Percentiles rank a stretch among this genome's conserved stretches.
Conservation (phyloP, 2,888 invertebrate genomes). For the Limnephilus lunatus region DNA sequence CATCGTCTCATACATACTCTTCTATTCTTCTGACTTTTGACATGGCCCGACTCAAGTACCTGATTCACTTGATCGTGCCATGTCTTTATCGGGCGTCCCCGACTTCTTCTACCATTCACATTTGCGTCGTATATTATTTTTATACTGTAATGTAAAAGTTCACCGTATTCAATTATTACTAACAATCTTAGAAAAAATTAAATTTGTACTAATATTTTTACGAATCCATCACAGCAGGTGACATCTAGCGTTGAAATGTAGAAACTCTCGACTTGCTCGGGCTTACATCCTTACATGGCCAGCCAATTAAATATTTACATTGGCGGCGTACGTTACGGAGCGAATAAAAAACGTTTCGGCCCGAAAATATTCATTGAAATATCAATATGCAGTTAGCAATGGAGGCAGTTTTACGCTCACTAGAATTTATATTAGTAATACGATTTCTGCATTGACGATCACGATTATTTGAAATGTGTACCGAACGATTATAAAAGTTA, state of each 20-base stretch:
- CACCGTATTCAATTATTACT: not conserved
- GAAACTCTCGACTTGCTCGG: not conserved
- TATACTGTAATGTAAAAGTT: too few relatives aligned
- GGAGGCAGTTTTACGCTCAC: not conserved
- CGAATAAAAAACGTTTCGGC: not conserved
- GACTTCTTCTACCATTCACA: too few relatives aligned
- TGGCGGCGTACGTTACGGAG: not conserved
- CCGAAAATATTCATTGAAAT: not conserved
- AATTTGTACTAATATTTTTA: not conserved
- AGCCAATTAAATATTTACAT: not conserved
- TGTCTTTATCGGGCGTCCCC: too few relatives aligned
- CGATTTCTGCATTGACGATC: not conserved
- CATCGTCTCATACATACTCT: too few relatives aligned
- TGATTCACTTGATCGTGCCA: too few relatives aligned
- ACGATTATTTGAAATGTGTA: not conserved
- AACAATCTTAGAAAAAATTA: not conserved
- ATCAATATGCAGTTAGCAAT: not conserved
- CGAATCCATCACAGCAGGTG: not conserved
- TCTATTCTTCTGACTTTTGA: too few relatives aligned
- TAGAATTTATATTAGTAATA: not conserved
- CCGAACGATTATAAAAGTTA: too few relatives aligned
- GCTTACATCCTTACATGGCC: not conserved
- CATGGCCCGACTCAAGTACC: too few relatives aligned
- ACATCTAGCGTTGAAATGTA: not conserved
- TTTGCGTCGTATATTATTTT: too few relatives aligned